A percentile compares a stretch with the other conserved stretches of the same genome.
These are phyloP conservation scores for Lucilia cuprina DNA, from an alignment of 1,140 invertebrate species.

Conservation along the genomic window DNA sequence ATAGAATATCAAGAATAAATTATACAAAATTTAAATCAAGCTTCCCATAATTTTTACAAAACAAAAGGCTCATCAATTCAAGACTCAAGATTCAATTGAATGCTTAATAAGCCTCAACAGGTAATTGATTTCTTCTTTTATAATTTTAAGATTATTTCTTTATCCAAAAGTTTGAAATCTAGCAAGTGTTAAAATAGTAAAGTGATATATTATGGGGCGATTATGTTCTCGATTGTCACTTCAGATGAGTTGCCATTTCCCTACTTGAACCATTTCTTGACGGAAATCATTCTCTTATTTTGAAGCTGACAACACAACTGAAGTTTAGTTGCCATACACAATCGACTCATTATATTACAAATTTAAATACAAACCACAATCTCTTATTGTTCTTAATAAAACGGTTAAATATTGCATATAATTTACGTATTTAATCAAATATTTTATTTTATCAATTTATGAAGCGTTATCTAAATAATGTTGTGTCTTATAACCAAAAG, in stretches of 20 bases:
- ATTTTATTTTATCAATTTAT: background rate
- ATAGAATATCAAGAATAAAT: background rate
- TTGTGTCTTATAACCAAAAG: background rate
- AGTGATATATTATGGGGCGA: too few species aligned
- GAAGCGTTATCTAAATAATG: too few species aligned
- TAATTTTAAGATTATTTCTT: background rate
- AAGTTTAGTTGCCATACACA: too few species aligned
- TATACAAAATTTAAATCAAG: background rate
- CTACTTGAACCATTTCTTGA: too few species aligned
- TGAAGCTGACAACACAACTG: too few species aligned
- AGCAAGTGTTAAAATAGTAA: too few species aligned
- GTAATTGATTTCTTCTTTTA: background rate
- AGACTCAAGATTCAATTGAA: too few species aligned
- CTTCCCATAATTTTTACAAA: background rate
- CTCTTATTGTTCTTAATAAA: slow-evolving; percentile 1
- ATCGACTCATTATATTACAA: too few species aligned
- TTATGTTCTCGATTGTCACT: too few species aligned
- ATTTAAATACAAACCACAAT: background rate
- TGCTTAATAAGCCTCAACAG: background rate
- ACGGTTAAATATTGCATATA: background rate
- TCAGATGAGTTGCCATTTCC: too few species aligned
- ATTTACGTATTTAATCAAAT: background rate
- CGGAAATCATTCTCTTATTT: too few species aligned
- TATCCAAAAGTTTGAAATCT: too few species aligned
- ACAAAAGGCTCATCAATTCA: background rate